Base-by-base conservation (phyloP, 2,113 vertebrate genomes). In the Pollimyrus isidori region DNA sequence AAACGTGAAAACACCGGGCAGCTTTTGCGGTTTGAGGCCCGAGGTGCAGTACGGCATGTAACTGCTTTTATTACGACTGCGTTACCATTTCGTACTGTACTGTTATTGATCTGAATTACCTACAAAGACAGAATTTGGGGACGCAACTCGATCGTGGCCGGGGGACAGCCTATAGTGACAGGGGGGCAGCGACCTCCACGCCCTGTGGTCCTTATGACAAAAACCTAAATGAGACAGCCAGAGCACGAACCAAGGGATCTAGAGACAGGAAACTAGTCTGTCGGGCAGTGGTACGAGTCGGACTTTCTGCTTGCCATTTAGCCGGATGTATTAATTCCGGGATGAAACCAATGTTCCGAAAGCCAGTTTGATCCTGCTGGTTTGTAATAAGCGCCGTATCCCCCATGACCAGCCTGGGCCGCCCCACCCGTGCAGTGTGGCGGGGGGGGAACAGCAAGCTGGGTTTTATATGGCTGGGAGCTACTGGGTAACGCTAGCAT, bases 401-500 rank as follows among this genome's bases (percentile, higher is more conserved):
- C 35, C 35, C 73, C 73, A 26, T 21, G 50, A 39, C 10, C 13
- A 86, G n/a, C 26, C 85, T 53, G 48, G 23, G 35, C 13, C 39
- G 26, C 7, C 35, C 52, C 42, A 35, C 53, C 4, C 7, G 50
- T 52, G 30, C 23, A 1, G 49, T 0, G 4, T 19, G 65, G 13
- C 3, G 21, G 69, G 21, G 23, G 11, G 17, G 52, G 52, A 53
- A n/a, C 52, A 83, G 45, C 10, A 62, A 48, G 53, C 83, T 50
- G 52, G 45, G 53, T 85, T 35, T 87, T 84, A 83, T 15, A 11
- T 17, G 90, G 69, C 30, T 56, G 80, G 35, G 83, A 42, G 90
- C 48, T 69, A 26, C 39, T 23, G 69, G 69, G 88, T 89, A 88
- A 90, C 89, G 88, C 35, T 73, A 83, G 45, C 89, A 92, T 92